Conservation (phyloP, 2,797 vertebrate genomes). For the Lemur catta region DNA sequence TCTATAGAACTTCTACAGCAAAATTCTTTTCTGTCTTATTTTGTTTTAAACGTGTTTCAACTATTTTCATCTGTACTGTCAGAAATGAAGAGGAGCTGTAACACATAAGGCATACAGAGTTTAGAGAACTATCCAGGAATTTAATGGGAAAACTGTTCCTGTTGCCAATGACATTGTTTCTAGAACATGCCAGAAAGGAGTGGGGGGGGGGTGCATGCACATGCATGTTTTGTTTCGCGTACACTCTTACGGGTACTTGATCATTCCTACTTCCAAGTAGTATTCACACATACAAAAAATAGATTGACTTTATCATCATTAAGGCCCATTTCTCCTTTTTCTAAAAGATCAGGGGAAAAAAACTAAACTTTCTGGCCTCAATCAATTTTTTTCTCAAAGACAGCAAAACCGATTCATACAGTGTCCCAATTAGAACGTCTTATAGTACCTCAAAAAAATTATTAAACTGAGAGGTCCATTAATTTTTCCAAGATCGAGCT, state of each 20-base stretch:
- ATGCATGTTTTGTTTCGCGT: neutral
- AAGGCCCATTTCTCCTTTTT: slow-evolving; percentile 8
- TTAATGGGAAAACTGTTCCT: neutral
- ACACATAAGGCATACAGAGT: neutral
- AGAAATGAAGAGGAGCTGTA: neutral
- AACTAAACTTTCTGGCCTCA: neutral
- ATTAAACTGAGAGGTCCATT: neutral
- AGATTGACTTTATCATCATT: neutral
- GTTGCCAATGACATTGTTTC: neutral
- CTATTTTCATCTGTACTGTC: neutral
- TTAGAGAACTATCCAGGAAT: neutral
- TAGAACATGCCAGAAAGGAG: neutral
- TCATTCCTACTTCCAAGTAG: neutral
- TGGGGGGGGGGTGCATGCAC: neutral
- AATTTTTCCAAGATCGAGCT: neutral
- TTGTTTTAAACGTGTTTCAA: neutral
- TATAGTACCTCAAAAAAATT: neutral
- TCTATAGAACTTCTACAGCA: neutral
- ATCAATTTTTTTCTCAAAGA: neutral
- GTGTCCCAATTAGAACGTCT: neutral
- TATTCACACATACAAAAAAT: neutral
- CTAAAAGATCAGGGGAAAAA: slow-evolving; percentile 12
- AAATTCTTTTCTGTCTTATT: neutral
- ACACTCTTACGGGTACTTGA: neutral
- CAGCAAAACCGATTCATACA: slow-evolving; percentile 6